These are phyloP conservation scores for Drosophila burlai DNA, from an alignment of 1,140 invertebrate genomes.

Conservation along the genomic window DNA sequence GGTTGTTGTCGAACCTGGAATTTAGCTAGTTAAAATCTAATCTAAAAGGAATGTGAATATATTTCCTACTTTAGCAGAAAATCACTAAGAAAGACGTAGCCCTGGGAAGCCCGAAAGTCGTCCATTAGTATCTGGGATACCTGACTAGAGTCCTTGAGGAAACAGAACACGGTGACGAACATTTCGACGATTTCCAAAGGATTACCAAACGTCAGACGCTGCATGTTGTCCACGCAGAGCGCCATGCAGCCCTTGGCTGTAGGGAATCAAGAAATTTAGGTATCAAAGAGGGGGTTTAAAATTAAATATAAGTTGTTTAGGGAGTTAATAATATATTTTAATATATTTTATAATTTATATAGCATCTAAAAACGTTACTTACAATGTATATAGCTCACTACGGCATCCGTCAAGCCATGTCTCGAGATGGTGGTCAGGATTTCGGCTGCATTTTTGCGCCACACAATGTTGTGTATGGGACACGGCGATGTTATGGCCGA, in stretches of 20 bases:
- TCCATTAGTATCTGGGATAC: slow-evolving; percentile 97
- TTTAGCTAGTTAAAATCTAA: background rate
- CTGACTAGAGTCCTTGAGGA: slow-evolving; percentile 99
- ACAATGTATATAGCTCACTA: slow-evolving; percentile 99
- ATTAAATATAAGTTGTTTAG: background rate
- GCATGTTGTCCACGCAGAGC: slow-evolving; percentile 98
- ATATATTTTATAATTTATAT: background rate
- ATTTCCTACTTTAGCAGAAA: slow-evolving; percentile 94
- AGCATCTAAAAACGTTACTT: slow-evolving; percentile 84
- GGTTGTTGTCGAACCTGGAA: slow-evolving; percentile 90
- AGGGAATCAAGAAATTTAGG: background rate
- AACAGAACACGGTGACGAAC: slow-evolving; percentile 99
- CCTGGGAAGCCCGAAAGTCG: slow-evolving; percentile 97
- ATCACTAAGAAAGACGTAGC: slow-evolving; percentile 97
- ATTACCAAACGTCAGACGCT: slow-evolving; percentile 95
- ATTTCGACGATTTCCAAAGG: slow-evolving; percentile 99
- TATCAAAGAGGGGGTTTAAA: background rate
- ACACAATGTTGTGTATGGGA: slow-evolving; percentile 95
- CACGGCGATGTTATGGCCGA: slow-evolving; percentile 98
- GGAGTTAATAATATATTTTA: background rate
- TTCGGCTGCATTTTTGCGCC: slow-evolving; percentile 96
- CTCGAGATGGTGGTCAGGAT: slow-evolving; percentile 97
- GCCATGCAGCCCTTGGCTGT: slow-evolving; percentile 97
- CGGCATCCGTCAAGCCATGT: slow-evolving; percentile 95
- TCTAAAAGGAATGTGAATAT: accelerated